Base-by-base conservation (phyloP, 2,113 vertebrate species). In the Aspiorhynchus laticeps region DNA sequence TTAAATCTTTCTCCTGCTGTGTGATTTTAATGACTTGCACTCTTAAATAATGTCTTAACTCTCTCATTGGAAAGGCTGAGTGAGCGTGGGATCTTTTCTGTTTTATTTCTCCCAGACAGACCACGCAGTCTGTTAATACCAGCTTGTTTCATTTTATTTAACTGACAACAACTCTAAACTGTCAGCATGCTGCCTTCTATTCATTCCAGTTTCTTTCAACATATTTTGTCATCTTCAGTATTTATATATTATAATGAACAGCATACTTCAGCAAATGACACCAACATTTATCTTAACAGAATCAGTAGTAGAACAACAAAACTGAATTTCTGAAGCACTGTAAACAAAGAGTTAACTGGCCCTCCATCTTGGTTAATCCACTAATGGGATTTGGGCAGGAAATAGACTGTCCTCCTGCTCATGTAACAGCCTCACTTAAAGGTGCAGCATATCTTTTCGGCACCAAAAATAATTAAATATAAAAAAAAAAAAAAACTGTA, bases 341-440 rank as follows among this genome's bases (percentile, higher is more conserved):
- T 15, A 84, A 33, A 74, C 88, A 92, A 53, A 86, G 90, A 91
- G 89, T 63, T 89, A 91, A 90, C 89, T 92, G 56, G 83, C 83
- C 87, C 90, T 91, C 91, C 5, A 90, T 91, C 87, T 91, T 90
- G 85, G 89, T 88, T 95, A 95, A 96, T 92, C 93, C 93, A 88
- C 63, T 96, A 95, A 96, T 95, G 86, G 93, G 94, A 94, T 93
- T 93, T 81, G 77, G 84, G 89, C 87, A 92, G 85, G 90, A 93
- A 95, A 94, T 95, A 95, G 93, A 93, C 85, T 78, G 88, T 73
- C 91, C 82, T 93, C 90, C 87, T 91, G 84, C 88, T 88, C 56
- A 3, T 80, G 63, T 86, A 90, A 80, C 63, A 91, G 92, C 90
- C 90, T 89, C 85, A 90, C 88, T 90, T 88, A 90, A 84, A 86